Evolutionary conservation across 2,113 vertebrate species (phyloP).

Genomic region (Agapornis roseicollis): DNA sequence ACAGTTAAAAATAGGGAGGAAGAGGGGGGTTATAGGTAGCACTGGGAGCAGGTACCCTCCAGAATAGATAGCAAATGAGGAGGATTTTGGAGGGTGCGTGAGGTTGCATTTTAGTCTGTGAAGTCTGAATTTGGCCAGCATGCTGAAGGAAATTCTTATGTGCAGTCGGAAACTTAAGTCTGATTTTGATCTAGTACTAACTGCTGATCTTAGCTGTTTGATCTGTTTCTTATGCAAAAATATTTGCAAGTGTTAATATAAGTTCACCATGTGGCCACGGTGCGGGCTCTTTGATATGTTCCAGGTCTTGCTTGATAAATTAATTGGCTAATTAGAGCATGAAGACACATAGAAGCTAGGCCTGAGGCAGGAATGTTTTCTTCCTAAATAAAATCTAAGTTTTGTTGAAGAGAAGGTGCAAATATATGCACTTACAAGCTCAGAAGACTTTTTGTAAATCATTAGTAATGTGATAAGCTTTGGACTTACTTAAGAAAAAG

Average conservation of each 20-base stretch:
- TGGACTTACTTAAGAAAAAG: neutral
- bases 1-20: neutral
- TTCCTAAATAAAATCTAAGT: neutral
- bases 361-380: neutral
- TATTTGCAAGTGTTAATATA: neutral
- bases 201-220: neutral
- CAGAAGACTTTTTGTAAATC: neutral
- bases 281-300: neutral
- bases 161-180: too few species aligned
- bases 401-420: neutral
- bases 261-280: neutral
- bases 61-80: neutral
- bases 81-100: accelerated
- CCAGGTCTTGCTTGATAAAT: neutral
- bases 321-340: neutral
- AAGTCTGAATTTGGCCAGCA: neutral
- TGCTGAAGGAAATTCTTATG: neutral
- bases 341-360: neutral
- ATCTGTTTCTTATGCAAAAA: neutral
- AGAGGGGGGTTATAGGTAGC: accelerated
- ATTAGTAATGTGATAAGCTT: neutral
- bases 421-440: neutral
- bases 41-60: neutral
- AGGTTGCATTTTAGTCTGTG: accelerated
- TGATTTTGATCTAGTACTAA: neutral